Evolutionary conservation across 2,113 vertebrate species (phyloP).

Genomic region (Heterotilapia buettikoferi): DNA sequence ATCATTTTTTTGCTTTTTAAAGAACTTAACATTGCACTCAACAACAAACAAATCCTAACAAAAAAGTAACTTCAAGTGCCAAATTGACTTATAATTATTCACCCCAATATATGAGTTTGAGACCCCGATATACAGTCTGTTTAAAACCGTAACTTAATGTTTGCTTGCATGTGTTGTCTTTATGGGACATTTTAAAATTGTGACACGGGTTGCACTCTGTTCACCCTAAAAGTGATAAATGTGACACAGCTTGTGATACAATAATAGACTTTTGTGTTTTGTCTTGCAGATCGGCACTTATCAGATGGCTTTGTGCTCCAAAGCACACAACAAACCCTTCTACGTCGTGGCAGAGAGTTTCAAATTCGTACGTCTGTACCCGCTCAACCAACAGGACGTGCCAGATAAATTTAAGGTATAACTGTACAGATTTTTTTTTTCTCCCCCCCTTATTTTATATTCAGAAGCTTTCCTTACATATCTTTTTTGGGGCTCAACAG

Average conservation of each 20-base stretch:
- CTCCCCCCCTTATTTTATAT: background rate
- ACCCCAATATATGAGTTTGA: background rate
- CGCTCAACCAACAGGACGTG: conserved; percentile 93
- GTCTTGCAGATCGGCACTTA: conserved; percentile 89
- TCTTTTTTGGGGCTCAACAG: conserved; percentile 54
- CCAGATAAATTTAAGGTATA: conserved; percentile 91
- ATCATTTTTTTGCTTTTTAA: background rate
- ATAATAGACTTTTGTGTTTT: background rate
- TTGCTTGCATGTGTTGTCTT: background rate
- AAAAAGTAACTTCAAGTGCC: background rate
- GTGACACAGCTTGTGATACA: background rate
- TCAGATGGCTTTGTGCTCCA: conserved; percentile 92
- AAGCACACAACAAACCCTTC: conserved; percentile 96
- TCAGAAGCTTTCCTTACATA: background rate
- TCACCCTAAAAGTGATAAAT: background rate
- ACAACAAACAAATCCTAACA: background rate
- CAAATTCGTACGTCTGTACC: conserved; percentile 95
- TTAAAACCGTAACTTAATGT: background rate
- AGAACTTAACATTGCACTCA: background rate
- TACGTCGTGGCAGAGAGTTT: conserved; percentile 98
- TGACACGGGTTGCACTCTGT: background rate
- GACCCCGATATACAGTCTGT: background rate
- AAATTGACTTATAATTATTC: background rate
- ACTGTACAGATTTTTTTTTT: background rate
- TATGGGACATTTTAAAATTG: background rate